Evolutionary conservation across 2,797 vertebrate species (phyloP).

Genomic region (Odontamblyopus rebecca): DNA sequence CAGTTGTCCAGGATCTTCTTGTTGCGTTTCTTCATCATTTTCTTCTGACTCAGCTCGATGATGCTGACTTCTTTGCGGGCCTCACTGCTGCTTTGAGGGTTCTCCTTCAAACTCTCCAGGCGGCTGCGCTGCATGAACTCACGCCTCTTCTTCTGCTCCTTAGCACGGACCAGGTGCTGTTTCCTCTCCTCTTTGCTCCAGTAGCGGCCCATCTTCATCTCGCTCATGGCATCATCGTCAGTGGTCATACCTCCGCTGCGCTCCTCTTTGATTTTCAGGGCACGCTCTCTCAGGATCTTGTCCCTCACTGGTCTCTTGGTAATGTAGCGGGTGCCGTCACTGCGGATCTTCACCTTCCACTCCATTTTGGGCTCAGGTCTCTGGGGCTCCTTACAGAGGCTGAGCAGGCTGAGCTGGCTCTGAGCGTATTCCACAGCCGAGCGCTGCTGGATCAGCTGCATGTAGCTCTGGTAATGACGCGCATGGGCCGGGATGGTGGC

Average conservation of each 20-base stretch:
- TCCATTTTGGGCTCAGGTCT: constrained; percentile 89
- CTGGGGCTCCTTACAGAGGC: constrained; percentile 85
- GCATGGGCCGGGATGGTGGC: constrained; percentile 89
- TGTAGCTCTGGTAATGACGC: constrained; percentile 95
- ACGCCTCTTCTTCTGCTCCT: constrained; percentile 88
- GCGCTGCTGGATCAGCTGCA: constrained; percentile 95
- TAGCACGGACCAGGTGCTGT: constrained; percentile 91
- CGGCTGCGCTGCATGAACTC: constrained; percentile 97
- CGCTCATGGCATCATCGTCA: constrained; percentile 93
- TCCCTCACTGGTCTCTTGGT: constrained; percentile 95
- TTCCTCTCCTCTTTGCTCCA: constrained; percentile 98
- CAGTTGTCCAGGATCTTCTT: constrained; percentile 99
- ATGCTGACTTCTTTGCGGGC: constrained; percentile 90
- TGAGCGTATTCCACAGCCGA: constrained; percentile 92
- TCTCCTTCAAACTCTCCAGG: constrained; percentile 90
- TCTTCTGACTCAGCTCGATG: constrained; percentile 96
- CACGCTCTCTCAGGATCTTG: constrained; percentile 91
- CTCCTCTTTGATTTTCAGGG: constrained; percentile 96
- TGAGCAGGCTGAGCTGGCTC: constrained; percentile 92
- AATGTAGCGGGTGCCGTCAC: constrained; percentile 93
- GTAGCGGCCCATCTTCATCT: constrained; percentile 98
- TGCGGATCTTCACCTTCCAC: constrained; percentile 97
- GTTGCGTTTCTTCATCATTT: constrained; percentile 99
- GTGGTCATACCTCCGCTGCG: constrained; percentile 94
- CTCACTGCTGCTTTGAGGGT: constrained; percentile 88